Evolutionary conservation across 2,888 invertebrate species (phyloP), one percentile per base, ranked within the genome.

Genomic region (Altica lythri): DNA sequence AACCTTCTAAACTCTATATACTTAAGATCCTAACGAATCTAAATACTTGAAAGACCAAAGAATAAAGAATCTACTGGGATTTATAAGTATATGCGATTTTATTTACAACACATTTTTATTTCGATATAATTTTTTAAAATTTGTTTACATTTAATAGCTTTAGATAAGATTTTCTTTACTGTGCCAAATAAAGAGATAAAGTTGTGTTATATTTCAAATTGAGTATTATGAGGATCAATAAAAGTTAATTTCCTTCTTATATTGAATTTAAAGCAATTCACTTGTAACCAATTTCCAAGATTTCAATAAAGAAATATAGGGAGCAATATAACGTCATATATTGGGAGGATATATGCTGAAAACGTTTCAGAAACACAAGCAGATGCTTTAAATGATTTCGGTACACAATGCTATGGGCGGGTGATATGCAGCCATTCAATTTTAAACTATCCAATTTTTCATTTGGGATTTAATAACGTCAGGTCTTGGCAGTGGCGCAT

Each of bases 371-470:
- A 65, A 64, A 66, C 64, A 63, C 53, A 50, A 66, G 65, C 67
- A 69, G 70, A 69, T 67, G 68, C 67, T 65, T 65, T 65, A 67
- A 69, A 70, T 66, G 69, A 68, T 67, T 68, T 63, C 66, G 62
- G 68, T 69, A 70, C 66, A 71, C 69, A 72, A 69, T 69, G 70
- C 67, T 65, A 67, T 64, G 65, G 62, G 59, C 64, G 64, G 66
- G 66, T 68, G 68, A 66, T 66, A 66, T 68, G 66, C 68, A 64
- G 65, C 70, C 70, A 70, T 73, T 74, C 75, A 76, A 76, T 76
- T 76, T 75, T 74, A 76, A 75, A 76, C 75, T 75, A 75, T 72
- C 75, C 75, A 76, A 76, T 76, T 76, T 76, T 75, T 76, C 75
- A 76, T 76, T 75, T 75, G 72, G 74, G 73, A 75, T 76, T 76